Conservation (phyloP, 2,797 vertebrate genomes). For the Chelidonichthys spinosus region DNA sequence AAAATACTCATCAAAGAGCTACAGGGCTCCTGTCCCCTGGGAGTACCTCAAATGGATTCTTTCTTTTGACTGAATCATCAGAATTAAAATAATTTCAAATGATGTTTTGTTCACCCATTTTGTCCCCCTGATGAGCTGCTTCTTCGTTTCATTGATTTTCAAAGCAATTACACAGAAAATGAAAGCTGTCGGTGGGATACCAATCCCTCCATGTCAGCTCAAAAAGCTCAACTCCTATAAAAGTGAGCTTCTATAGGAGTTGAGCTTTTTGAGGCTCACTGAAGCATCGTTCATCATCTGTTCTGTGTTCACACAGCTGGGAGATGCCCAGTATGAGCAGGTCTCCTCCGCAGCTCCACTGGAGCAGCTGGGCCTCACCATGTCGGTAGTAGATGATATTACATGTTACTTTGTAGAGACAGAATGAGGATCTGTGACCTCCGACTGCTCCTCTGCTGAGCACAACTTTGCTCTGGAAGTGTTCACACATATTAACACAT, state of each 20-base stretch:
- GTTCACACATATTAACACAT: background rate
- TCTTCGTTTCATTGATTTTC: slow-evolving; percentile 6
- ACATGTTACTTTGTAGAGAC: background rate
- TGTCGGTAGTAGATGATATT: background rate
- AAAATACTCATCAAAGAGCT: slow-evolving; percentile 4
- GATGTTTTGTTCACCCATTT: background rate
- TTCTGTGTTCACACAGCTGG: background rate
- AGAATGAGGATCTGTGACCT: background rate
- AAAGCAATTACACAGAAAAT: slow-evolving; percentile 18
- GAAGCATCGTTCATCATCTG: background rate
- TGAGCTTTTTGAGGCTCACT: background rate
- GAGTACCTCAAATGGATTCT: background rate
- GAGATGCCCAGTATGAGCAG: background rate
- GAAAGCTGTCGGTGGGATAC: background rate
- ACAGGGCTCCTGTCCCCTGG: background rate
- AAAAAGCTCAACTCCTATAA: no score
- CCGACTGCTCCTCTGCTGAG: background rate
- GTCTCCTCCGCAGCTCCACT: background rate
- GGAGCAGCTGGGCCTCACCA: background rate
- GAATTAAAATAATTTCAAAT: slow-evolving; percentile 2
- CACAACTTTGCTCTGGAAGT: background rate
- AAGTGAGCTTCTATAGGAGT: background rate
- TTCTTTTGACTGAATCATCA: slow-evolving; percentile 7
- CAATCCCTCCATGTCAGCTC: background rate
- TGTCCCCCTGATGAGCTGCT: background rate